Conservation (phyloP, 1,140 invertebrate genomes). For the Hylaeus volcanicus region DNA sequence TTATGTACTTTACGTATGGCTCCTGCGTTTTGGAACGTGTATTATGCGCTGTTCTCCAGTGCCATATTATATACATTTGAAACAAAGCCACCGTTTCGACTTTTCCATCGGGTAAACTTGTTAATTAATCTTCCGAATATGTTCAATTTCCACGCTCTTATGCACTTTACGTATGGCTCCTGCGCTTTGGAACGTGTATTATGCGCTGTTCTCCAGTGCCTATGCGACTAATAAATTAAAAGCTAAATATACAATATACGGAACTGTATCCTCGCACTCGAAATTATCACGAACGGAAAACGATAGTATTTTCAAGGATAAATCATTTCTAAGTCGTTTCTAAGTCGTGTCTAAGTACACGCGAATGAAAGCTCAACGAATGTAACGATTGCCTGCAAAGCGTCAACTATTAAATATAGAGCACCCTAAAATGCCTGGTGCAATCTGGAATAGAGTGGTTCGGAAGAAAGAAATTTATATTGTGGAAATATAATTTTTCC, state of each 20-base stretch:
- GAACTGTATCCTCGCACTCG: neutral
- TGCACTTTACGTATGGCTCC: slow-evolving; percentile 7
- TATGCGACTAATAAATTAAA: slow-evolving; percentile 32
- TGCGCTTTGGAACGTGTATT: neutral
- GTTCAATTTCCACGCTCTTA: neutral
- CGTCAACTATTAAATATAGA: slow-evolving; percentile 19
- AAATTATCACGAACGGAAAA: slow-evolving; percentile 12
- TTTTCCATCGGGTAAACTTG: no score
- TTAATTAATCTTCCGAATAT: neutral
- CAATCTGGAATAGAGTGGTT: neutral
- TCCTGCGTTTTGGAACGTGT: no score
- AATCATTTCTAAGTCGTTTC: slow-evolving; percentile 9
- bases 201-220: neutral
- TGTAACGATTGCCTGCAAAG: slow-evolving; percentile 17
- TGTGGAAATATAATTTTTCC: no score
- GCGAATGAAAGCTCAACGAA: slow-evolving; percentile 38
- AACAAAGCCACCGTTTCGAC: no score
- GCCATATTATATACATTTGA: neutral
- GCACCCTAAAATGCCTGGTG: neutral
- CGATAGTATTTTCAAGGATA: slow-evolving; percentile 6
- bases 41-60: neutral
- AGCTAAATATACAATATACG: slow-evolving; percentile 30
- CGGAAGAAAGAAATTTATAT: neutral
- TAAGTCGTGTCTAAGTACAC: slow-evolving; percentile 35
- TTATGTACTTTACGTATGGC: slow-evolving; percentile 11